Evolutionary conservation across 2,888 invertebrate genomes (phyloP), one percentile per base, ranked within the genome.

Genomic region (Spodoptera littoralis): DNA sequence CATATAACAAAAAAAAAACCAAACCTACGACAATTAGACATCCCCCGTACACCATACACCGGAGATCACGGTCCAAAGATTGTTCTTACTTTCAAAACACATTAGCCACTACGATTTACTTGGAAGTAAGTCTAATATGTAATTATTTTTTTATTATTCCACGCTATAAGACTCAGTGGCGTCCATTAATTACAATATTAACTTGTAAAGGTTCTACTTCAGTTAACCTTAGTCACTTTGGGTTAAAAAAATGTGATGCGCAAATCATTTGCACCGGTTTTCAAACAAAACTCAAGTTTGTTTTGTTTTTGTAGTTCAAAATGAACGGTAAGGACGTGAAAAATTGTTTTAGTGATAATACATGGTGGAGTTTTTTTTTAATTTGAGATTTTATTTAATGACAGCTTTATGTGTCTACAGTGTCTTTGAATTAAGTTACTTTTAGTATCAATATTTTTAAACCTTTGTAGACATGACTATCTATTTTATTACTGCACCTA

Each of bases 101-200:
- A 87, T 81, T 84, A 83, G 79, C 79, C 70, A 66, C 67, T 80
- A 81, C 83, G 83, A 86, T 86, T 87, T 87, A 82, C 88, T 86
- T 80, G 83, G 86, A 86, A 88, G 78, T 78, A 70, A 81, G 68
- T 84, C 73, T 81, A 80, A 85, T 85, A 83, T 87, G 85, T 88
- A 92, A 92, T 92, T 92, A 91, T 90, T 89, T 90, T 88, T 89
- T 90, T 89, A 88, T 85, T 88, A 87, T 87, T 83, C 85, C 86
- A 84, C 80, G 77, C 80, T 81, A 82, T 82, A 81, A 82, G 80
- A 90, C 92, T 90, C 92, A 88, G 82, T 84, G 90, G 79, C 89
- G 85, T 83, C 79, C 83, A 80, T 84, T 91, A 91, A 92, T 92
- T 91, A 88, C 86, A 88, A 90, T 90, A 91, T 89, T 89, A 90